Base-by-base conservation (phyloP, 2,797 vertebrate species). In the Philypnodon macrostomus region DNA sequence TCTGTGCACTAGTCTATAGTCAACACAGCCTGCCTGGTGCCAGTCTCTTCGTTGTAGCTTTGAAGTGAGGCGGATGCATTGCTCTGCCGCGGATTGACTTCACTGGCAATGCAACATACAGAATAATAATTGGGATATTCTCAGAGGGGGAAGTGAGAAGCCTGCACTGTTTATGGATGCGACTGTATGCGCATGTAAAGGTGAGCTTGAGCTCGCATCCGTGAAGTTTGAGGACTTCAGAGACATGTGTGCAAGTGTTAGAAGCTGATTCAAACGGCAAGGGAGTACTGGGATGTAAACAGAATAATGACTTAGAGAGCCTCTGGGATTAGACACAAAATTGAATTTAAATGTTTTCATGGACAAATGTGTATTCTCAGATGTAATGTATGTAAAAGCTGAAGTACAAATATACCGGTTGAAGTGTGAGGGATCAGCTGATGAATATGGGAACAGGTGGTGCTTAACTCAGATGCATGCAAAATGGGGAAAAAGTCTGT, bases 71-170 rank as follows among this genome's bases (percentile, higher is more conserved):
- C 42, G 29, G 10, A 69, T 45, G 72, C 60, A 37, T 66, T 34
- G 1, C 13, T 76, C 75, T 74, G 63, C 2, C 63, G 70, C 54
- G 63, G 55, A 66, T 59, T 53, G 76, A 65, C 67, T 68, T 70
- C 63, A 70, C 67, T 83, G 82, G 73, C 78, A 67, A 70, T 72
- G 79, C 75, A 65, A 84, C 75, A 84, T 72, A 80, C 58, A 49
- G 73, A 85, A 79, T 83, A 67, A 73, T 64, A 70, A 71, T 81
- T 71, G 48, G n/a, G 55, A 63, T 71, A 71, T 78, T 64, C 71
- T 74, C 54, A 38, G 61, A 73, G 68, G 66, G 19, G 33, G 26
- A 54, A 41, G 23, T 18, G 16, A 14, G 33, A 42, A 36, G 40
- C 31, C 17, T n/a, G n/a, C n/a, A 5, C 39, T 55, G 40, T 23